These are phyloP conservation scores for Cheilosia vulpina DNA, from an alignment of 2,888 invertebrate genomes.

Conservation along the genomic window DNA sequence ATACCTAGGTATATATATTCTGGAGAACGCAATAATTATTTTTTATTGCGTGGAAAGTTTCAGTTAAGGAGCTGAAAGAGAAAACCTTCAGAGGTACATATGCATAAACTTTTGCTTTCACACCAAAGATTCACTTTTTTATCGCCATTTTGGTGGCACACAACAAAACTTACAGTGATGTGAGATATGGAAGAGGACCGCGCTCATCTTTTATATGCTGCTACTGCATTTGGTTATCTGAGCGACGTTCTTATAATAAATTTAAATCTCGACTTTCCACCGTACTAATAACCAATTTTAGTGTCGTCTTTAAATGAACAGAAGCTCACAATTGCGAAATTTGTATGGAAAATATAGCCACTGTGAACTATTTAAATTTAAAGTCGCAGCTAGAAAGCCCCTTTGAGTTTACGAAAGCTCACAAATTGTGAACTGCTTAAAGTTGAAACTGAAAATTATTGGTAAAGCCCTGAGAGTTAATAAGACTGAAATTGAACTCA, in stretches of 20 bases:
- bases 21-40: constrained; percentile 61
- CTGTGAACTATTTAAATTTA: too few relatives aligned
- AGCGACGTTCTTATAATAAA: not conserved
- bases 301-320: too few relatives aligned
- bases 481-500: too few relatives aligned
- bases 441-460: too few relatives aligned
- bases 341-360: too few relatives aligned
- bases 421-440: too few relatives aligned
- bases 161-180: constrained; percentile 2
- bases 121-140: constrained; percentile 26
- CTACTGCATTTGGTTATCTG: not conserved
- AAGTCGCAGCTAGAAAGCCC: too few relatives aligned
- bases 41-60: constrained; percentile 71
- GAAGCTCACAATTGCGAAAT: too few relatives aligned
- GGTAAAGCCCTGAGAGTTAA: too few relatives aligned
- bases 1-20: constrained; percentile 9
- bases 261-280: too few relatives aligned
- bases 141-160: constrained; percentile 1
- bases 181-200: not conserved
- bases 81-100: constrained; percentile 19
- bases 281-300: too few relatives aligned
- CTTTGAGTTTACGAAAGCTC: too few relatives aligned
- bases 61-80: constrained; percentile 59
- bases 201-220: not conserved
- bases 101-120: constrained; percentile 64